Evolutionary conservation across 2,113 vertebrate species (phyloP).

Genomic region (Apus apus): DNA sequence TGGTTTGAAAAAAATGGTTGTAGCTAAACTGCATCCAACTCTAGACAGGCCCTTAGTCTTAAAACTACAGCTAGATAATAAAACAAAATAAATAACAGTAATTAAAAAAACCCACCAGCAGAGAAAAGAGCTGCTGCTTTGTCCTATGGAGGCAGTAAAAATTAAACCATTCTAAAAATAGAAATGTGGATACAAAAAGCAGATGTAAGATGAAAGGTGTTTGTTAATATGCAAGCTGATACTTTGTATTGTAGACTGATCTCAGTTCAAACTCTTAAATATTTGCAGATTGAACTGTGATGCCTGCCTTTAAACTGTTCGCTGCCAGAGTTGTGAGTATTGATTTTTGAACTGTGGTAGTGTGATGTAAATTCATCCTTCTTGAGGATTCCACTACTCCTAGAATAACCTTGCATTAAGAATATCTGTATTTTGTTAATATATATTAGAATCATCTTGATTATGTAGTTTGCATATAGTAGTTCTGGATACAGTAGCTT

Average conservation of each 20-base stretch:
- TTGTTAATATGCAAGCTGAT: neutral
- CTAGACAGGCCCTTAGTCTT: neutral
- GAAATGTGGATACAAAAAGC: neutral
- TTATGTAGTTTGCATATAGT: neutral
- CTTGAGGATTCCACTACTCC: neutral
- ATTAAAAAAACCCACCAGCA: rapidly evolving
- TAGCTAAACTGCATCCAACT: neutral
- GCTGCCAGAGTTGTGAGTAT: neutral
- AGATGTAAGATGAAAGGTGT: neutral
- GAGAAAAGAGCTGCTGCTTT: neutral
- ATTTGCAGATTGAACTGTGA: neutral
- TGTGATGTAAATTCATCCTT: neutral
- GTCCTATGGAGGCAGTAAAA: neutral
- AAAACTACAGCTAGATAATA: neutral
- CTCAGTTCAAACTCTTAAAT: neutral
- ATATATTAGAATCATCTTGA: neutral
- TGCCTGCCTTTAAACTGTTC: neutral
- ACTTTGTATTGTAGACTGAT: neutral
- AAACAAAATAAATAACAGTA: neutral
- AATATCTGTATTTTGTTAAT: neutral
- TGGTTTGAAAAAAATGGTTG: neutral
- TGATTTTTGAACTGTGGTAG: neutral
- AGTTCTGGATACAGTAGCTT: neutral
- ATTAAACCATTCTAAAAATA: neutral
- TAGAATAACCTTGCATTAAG: neutral